Evolutionary conservation across 2,797 vertebrate species (phyloP), one percentile per base, ranked within the genome.

Genomic region (Molossus molossus): DNA sequence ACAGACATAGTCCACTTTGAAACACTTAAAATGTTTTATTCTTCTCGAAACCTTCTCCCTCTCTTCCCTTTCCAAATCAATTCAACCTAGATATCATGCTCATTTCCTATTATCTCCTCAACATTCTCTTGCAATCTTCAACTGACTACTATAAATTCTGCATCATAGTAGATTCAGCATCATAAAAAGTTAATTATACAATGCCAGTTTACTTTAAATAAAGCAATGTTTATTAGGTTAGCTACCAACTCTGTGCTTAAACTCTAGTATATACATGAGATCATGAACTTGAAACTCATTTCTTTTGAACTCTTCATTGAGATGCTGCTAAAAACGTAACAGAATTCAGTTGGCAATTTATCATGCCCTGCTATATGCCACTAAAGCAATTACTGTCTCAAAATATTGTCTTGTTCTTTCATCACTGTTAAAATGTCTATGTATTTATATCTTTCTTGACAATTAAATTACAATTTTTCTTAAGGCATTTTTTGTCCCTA

Each of bases 301-400:
- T 93, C 23, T 85, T 88, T 79, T n/a, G 72, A 23, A 45, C 4
- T 85, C 37, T 94, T 76, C 65, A 27, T 80, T 91, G 65, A 80
- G 29, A 73, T 3, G 73, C 29, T 90, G 23, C 14, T 69, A 15
- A 65, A 89, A 88, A 64, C 18, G 55, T 20, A 90, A 33, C 23
- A 91, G 60, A 86, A 91, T 86, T 91, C 20, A 86, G 77, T 37
- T 91, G 62, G 58, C n/a, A 89, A 76, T 77, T 60, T 88, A 73
- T 60, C 37, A 81, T n/a, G 27, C 5, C 11, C 27, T 81, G 7
- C 55, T 77, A 11, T 60, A 60, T 48, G 48, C 14, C 20, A 93
- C 67, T 65, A 60, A 85, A 45, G 17, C 48, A 91, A 82, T 72
- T 70, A 64, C 17, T 72, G 8, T 81, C 80, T 86, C 83, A 91